phyloP scores from a whole-genome alignment of 2,888 invertebrate species.

The Tenthredo livida region DNA sequence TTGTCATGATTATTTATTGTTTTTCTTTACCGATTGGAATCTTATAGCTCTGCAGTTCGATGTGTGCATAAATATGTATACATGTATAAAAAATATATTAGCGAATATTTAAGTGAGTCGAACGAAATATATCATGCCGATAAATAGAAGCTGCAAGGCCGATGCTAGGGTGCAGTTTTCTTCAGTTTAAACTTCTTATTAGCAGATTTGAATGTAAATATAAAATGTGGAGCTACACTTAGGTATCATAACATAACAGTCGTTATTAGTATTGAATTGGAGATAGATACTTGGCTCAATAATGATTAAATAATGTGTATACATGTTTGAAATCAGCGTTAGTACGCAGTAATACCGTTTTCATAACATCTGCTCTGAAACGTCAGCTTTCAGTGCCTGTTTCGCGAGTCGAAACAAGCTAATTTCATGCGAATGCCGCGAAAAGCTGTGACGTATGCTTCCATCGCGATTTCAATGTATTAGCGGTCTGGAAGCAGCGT shows the following conservation, averaged over 20 bases:
- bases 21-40: neutral
- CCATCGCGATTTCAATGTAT: too few species aligned
- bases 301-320: neutral
- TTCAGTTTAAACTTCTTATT: neutral
- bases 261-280: neutral
- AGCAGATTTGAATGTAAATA: neutral
- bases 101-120: neutral
- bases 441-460: too few species aligned
- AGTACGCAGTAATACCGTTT: slow-evolving; percentile 1
- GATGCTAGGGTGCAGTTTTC: neutral
- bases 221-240: neutral
- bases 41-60: neutral
- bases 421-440: too few species aligned
- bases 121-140: neutral
- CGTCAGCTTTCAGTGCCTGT: too few species aligned
- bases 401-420: too few species aligned
- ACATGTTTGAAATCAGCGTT: neutral
- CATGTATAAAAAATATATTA: neutral
- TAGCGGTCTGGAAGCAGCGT: too few species aligned
- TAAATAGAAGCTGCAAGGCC: neutral
- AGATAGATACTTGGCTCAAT: neutral
- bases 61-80: neutral
- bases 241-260: neutral
- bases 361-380: too few species aligned
- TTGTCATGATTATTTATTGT: neutral